A percentile compares a stretch with the other conserved stretches of the same genome.
phyloP scores from a whole-genome alignment of 2,888 invertebrate species.

The Gerosis bhagava region DNA sequence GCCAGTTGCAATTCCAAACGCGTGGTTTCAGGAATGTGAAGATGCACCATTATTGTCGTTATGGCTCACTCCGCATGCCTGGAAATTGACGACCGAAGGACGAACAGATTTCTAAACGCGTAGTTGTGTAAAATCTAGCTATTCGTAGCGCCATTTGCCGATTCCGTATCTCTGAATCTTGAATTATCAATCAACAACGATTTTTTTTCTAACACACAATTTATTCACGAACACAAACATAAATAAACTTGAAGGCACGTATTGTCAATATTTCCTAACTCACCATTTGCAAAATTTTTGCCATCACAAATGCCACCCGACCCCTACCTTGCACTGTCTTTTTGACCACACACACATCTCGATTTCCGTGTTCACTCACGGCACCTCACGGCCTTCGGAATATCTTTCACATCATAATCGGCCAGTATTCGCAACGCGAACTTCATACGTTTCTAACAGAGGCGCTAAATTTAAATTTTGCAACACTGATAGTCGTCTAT shows the following conservation, averaged over 20 bases:
- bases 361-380: conserved; percentile 81
- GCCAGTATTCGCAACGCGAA: conserved; percentile 83
- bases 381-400: conserved; percentile 83
- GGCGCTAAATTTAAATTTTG: conserved; percentile 76
- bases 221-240: conserved; percentile 67
- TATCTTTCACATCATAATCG: conserved; percentile 85
- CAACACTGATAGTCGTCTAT: no score
- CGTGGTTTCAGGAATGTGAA: conserved; percentile 65
- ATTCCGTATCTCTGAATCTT: conserved; percentile 75
- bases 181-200: conserved; percentile 70
- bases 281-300: conserved; percentile 90
- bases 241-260: conserved; percentile 58
- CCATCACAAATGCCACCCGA: conserved; percentile 91
- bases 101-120: conserved; percentile 77
- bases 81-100: conserved; percentile 64
- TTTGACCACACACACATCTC: conserved; percentile 84
- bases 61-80: conserved; percentile 69
- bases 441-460: conserved; percentile 73
- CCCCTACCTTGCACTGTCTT: conserved; percentile 89
- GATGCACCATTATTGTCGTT: conserved; percentile 74
- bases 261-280: conserved; percentile 82
- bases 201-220: conserved; percentile 63
- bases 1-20: conserved; percentile 76
- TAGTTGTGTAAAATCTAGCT: conserved; percentile 81
- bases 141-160: conserved; percentile 82